Evolutionary conservation across 2,797 vertebrate genomes (phyloP).

Genomic region (Rhynchonycteris naso): DNA sequence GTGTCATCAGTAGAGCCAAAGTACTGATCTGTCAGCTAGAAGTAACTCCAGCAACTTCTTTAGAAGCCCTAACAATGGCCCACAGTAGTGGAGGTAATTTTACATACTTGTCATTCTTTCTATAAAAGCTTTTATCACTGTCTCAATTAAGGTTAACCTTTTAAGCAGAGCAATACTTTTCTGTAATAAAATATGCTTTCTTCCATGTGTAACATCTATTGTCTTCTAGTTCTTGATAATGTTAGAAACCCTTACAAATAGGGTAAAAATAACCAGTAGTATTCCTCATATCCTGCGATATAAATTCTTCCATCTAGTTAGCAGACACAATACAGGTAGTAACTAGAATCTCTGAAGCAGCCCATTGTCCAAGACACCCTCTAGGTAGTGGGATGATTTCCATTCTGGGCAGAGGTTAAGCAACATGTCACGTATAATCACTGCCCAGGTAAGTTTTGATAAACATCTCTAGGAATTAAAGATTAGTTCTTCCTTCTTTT

Average conservation of each 20-base stretch:
- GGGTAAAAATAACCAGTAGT: slow-evolving; percentile 48
- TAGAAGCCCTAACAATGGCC: slow-evolving; percentile 93
- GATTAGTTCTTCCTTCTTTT: slow-evolving; percentile 8
- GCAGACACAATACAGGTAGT: slow-evolving; percentile 7
- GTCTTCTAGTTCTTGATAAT: slow-evolving; percentile 54
- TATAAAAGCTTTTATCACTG: slow-evolving; percentile 61
- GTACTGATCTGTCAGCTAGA: slow-evolving; percentile 97
- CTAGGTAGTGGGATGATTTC: not conserved
- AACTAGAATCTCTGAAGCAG: not conserved
- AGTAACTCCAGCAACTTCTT: slow-evolving; percentile 89
- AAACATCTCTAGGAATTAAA: not conserved
- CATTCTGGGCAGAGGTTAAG: not conserved
- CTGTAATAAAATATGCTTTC: slow-evolving; percentile 66
- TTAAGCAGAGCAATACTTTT: slow-evolving; percentile 65
- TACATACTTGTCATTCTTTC: slow-evolving; percentile 66
- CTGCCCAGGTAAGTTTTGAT: not conserved
- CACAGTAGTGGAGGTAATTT: slow-evolving; percentile 90
- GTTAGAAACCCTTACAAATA: slow-evolving; percentile 65
- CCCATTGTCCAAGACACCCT: not conserved
- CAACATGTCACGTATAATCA: not conserved
- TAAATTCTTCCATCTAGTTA: slow-evolving; percentile 36
- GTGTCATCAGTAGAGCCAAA: slow-evolving; percentile 88
- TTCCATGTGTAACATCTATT: slow-evolving; percentile 57
- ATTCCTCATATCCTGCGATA: slow-evolving; percentile 46
- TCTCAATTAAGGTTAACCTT: slow-evolving; percentile 74